Percentiles rank a stretch among this genome's conserved stretches.
phyloP scores from a whole-genome alignment of 2,113 vertebrate species.

The Cryptotis parvus region DNA sequence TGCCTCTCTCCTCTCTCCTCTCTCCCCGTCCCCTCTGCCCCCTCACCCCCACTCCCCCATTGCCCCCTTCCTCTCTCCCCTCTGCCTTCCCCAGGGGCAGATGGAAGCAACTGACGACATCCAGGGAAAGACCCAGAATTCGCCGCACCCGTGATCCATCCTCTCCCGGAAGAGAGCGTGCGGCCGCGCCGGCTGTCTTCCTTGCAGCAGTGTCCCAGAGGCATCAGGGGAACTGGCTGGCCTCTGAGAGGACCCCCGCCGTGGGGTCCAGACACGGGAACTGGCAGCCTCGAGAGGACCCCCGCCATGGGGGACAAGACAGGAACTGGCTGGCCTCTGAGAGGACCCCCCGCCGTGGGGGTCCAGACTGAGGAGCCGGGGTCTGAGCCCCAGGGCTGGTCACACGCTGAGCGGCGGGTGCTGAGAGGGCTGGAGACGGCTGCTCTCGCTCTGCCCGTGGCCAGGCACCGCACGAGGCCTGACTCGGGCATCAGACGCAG shows the following conservation, averaged over 20 bases:
- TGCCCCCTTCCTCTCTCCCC: background rate
- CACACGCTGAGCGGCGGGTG: background rate
- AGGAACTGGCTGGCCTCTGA: background rate
- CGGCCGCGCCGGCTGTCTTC: background rate
- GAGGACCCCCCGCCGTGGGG: too few species aligned
- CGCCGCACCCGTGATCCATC: background rate
- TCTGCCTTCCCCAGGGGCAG: background rate
- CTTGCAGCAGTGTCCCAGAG: background rate
- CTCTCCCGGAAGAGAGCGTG: background rate
- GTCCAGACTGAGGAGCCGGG: background rate
- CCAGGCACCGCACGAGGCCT: background rate
- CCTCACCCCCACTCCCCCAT: too few species aligned
- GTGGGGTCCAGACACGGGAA: too few species aligned
- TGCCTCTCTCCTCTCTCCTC: too few species aligned
- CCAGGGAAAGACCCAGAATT: background rate
- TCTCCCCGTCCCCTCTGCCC: too few species aligned
- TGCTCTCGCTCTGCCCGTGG: too few species aligned
- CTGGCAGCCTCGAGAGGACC: too few species aligned
- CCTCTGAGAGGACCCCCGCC: too few species aligned
- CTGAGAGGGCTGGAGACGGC: background rate
- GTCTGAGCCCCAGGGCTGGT: background rate
- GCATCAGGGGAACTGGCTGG: background rate
- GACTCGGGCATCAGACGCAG: slow-evolving; percentile 16
- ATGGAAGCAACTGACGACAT: background rate
- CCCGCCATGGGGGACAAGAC: too few species aligned